Conservation (phyloP, 1,140 invertebrate species). For the Chelonus insularis region DNA sequence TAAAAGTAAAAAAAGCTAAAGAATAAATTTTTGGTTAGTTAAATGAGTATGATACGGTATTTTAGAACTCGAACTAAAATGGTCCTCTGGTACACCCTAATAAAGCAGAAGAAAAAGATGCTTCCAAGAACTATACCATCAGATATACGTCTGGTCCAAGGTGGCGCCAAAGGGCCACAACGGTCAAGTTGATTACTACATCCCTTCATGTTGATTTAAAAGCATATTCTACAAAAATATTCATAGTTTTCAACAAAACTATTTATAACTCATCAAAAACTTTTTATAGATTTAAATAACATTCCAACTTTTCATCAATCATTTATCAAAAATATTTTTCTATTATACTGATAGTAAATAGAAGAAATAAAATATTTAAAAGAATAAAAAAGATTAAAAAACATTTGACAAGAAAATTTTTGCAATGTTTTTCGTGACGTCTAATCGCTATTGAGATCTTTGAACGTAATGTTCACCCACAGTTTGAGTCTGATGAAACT, state of each 20-base stretch:
- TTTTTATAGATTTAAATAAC: no score
- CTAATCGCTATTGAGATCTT: neutral
- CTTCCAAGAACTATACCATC: constrained; percentile 45
- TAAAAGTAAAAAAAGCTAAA: no score
- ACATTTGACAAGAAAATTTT: no score
- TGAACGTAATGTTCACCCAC: neutral
- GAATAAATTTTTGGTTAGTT: constrained; percentile 8
- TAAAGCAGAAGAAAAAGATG: constrained; percentile 42
- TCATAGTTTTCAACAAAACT: neutral
- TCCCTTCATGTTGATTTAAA: constrained; percentile 19
- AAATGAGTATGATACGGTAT: neutral
- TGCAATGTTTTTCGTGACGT: no score
- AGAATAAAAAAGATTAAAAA: no score
- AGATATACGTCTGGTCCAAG: constrained; percentile 43
- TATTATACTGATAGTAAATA: no score
- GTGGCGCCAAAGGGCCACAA: constrained; percentile 41
- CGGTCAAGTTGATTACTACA: constrained; percentile 35
- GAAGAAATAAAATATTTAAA: no score
- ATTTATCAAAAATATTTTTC: no score
- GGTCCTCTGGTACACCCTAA: constrained; percentile 37
- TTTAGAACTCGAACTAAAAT: constrained; percentile 30
- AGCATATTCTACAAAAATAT: neutral
- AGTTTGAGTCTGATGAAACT: constrained; percentile 3
- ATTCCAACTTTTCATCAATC: no score
- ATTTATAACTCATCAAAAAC: no score